Percentiles rank a stretch among this genome's conserved stretches.
Conservation (phyloP, 2,888 invertebrate genomes). For the Pilophorus perplexus region DNA sequence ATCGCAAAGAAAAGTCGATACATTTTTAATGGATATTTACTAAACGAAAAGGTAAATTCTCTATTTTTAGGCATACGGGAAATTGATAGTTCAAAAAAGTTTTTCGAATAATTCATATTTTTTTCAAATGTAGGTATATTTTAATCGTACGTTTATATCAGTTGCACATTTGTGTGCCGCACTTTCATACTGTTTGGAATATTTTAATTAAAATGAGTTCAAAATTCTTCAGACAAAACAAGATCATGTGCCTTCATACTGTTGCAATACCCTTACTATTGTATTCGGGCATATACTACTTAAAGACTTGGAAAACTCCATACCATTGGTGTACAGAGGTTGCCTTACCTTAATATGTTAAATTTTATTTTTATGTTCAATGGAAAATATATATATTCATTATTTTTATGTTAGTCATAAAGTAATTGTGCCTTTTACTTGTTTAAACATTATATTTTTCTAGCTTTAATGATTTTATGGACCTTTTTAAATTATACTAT, state of each 20-base stretch:
- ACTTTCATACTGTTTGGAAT: conserved; percentile 1
- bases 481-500: conserved; percentile 40
- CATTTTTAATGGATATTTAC: no score
- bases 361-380: conserved; percentile 42
- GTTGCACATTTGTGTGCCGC: conserved; percentile 32
- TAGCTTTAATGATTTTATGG: conserved; percentile 42
- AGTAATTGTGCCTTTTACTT: conserved; percentile 42
- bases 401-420: conserved; percentile 42
- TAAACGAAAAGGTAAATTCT: no score
- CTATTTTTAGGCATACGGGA: no score
- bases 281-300: conserved; percentile 39
- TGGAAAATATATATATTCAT: conserved; percentile 37
- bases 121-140: no score
- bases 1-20: no score
- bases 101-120: no score
- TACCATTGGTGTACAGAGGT: conserved; percentile 39
- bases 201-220: not conserved
- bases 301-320: conserved; percentile 35
- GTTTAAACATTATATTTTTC: conserved; percentile 41
- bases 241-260: conserved; percentile 37
- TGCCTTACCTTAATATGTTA: conserved; percentile 39
- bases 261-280: conserved; percentile 37
- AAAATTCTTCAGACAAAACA: conserved; percentile 7
- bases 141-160: conserved; percentile 17
- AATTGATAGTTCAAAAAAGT: no score